Conservation (phyloP, 2,113 vertebrate genomes). For the Ranitomeya variabilis region DNA sequence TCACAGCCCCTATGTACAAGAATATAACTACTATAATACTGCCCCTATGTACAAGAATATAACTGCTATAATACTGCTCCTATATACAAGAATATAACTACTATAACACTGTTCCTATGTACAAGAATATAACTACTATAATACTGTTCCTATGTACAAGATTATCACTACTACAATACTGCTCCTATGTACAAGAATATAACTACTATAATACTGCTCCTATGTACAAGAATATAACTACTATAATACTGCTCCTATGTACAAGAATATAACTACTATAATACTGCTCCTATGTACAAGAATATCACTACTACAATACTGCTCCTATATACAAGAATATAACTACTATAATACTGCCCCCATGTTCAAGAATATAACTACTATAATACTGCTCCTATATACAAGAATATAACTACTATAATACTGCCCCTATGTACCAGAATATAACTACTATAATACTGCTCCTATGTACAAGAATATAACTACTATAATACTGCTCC, state of each 20-base stretch:
- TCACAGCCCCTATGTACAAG: too few relatives aligned
- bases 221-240: too few relatives aligned
- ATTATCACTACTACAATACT: not conserved
- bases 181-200: not conserved
- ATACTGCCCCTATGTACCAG: not conserved
- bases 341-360: not conserved
- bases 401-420: conserved; percentile 6
- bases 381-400: not conserved
- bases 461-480: not conserved
- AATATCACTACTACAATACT: conserved; percentile 2
- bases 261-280: too few relatives aligned
- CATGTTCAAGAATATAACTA: not conserved
- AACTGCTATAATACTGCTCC: too few relatives aligned
- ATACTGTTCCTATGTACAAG: too few relatives aligned
- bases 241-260: too few relatives aligned
- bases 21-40: too few relatives aligned
- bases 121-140: too few relatives aligned
- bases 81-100: too few relatives aligned
- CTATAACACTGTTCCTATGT: too few relatives aligned
- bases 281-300: not conserved
- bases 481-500: not conserved
- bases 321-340: not conserved
- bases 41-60: too few relatives aligned
- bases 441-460: conserved; percentile 6
- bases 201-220: not conserved